phyloP scores from a whole-genome alignment of 2,888 invertebrate genomes.

The Omphaloscelis lunosa region DNA sequence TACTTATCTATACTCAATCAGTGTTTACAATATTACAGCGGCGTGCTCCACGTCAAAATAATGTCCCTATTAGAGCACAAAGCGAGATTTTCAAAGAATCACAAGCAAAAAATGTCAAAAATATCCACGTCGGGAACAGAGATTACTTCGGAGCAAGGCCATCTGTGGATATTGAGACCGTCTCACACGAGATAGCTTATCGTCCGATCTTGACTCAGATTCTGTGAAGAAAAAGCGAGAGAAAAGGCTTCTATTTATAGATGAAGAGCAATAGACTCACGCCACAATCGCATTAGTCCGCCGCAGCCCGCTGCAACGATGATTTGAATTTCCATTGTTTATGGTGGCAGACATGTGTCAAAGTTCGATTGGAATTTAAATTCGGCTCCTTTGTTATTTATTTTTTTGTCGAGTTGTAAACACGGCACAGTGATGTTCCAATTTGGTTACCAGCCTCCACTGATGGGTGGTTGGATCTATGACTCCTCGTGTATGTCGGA shows the following conservation, averaged over 20 bases:
- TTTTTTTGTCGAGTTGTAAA: constrained; percentile 90
- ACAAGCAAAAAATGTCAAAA: constrained; percentile 88
- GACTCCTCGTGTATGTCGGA: constrained; percentile 82
- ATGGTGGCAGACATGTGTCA: constrained; percentile 91
- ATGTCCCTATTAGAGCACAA: constrained; percentile 90
- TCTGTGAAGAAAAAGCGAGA: constrained; percentile 89
- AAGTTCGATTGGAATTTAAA: constrained; percentile 91
- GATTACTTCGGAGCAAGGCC: constrained; percentile 88
- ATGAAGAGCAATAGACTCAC: constrained; percentile 85
- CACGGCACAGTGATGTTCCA: constrained; percentile 90
- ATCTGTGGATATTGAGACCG: constrained; percentile 91
- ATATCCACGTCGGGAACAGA: constrained; percentile 83
- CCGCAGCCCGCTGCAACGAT: constrained; percentile 85
- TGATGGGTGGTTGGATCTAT: constrained; percentile 87
- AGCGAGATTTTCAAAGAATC: constrained; percentile 87
- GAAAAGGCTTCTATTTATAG: constrained; percentile 90
- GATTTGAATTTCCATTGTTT: constrained; percentile 91
- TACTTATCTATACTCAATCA: constrained; percentile 89
- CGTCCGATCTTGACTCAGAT: constrained; percentile 88
- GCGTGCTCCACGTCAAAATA: constrained; percentile 89
- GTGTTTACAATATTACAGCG: constrained; percentile 88
- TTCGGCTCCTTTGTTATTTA: constrained; percentile 90
- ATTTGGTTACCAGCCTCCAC: constrained; percentile 86
- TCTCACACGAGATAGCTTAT: constrained; percentile 90
- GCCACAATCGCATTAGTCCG: constrained; percentile 88